These are phyloP conservation scores for Smittia aterrima DNA, from an alignment of 2,888 invertebrate genomes.

Conservation along the genomic window DNA sequence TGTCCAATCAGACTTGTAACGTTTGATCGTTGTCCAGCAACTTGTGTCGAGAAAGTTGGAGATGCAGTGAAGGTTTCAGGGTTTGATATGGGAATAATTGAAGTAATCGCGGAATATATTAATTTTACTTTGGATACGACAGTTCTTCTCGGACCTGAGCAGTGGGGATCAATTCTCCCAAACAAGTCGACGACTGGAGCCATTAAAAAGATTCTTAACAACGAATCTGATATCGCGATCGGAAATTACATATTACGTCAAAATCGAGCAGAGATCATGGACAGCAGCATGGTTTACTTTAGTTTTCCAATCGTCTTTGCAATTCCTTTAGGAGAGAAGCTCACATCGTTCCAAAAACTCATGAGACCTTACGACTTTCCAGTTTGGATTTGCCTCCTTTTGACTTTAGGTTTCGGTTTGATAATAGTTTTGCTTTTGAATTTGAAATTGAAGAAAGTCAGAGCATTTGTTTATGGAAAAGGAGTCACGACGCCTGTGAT, in stretches of 20 bases:
- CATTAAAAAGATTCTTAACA: not conserved
- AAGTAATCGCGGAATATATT: not conserved
- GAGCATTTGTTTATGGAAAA: not conserved
- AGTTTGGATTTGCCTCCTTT: not conserved
- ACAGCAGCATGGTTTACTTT: not conserved
- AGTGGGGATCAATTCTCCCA: not conserved
- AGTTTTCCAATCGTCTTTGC: constrained; percentile 18
- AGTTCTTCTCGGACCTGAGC: not conserved
- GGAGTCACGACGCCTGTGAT: not conserved
- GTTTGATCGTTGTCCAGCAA: not conserved
- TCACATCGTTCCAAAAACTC: constrained; percentile 17
- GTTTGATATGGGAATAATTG: not conserved
- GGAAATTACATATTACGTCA: not conserved
- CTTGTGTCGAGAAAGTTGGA: not conserved
- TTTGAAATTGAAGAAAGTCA: not conserved
- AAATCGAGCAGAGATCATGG: not conserved
- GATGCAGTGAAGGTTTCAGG: not conserved
- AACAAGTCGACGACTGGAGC: not conserved
- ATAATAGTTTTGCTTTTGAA: not conserved
- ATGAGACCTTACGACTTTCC: not conserved
- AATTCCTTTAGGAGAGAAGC: not conserved
- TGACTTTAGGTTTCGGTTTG: not conserved
- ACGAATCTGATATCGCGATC: not conserved
- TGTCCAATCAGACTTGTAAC: not conserved
- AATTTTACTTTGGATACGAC: not conserved